A percentile compares a stretch with the other conserved stretches of the same genome.
Conservation (phyloP, 2,888 invertebrate species). For the Morpho helenor region DNA sequence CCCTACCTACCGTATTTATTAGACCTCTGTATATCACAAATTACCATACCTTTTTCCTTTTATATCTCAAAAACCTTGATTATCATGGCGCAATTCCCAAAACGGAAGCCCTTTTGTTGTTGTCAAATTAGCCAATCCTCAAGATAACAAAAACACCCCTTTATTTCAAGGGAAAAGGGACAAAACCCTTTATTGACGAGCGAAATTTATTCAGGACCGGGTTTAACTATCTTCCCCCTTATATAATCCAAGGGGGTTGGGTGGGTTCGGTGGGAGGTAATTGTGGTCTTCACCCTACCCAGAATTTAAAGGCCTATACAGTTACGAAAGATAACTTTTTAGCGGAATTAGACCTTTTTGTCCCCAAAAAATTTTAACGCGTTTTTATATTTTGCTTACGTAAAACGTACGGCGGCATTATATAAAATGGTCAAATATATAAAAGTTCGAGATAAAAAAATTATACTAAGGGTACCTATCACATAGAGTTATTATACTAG, state of each 20-base stretch:
- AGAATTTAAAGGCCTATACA: conserved; percentile 26
- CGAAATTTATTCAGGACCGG: conserved; percentile 70
- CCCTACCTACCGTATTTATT: conserved; percentile 39
- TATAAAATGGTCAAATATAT: no score
- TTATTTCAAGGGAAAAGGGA: conserved; percentile 69
- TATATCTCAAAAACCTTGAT: conserved; percentile 57
- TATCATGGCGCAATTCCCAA: conserved; percentile 64
- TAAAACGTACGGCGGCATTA: not conserved
- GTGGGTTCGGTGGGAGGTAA: conserved; percentile 30
- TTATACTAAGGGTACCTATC: no score
- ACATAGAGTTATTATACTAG: no score
- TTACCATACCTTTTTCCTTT: conserved; percentile 35
- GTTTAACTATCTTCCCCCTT: conserved; percentile 71
- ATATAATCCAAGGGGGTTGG: conserved; percentile 50
- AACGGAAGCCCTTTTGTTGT: conserved; percentile 73
- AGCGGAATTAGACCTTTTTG: conserved; percentile 21
- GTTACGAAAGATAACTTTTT: conserved; percentile 25
- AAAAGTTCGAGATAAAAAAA: no score
- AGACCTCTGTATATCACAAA: conserved; percentile 45
- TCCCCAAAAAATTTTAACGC: conserved; percentile 9
- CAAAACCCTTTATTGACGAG: conserved; percentile 74
- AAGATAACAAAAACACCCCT: conserved; percentile 79
- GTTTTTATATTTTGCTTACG: conserved; percentile 10
- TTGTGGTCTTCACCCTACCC: conserved; percentile 32
- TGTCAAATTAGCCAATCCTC: conserved; percentile 79